phyloP scores from a whole-genome alignment of 2,113 vertebrate genomes.

The Procavia capensis region DNA sequence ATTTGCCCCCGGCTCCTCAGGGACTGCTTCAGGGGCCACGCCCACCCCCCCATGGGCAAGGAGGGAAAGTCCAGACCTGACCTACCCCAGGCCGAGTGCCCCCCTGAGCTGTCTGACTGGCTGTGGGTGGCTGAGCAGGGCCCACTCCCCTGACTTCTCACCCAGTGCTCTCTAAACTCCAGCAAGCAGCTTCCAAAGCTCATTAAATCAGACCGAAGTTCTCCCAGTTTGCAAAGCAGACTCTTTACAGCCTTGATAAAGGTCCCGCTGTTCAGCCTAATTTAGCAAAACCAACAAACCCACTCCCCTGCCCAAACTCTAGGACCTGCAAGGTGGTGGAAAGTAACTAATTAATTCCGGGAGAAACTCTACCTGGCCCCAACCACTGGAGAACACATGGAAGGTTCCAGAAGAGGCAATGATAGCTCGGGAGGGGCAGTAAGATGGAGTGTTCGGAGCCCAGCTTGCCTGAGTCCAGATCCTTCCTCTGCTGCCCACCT shows the following conservation, averaged over 20 bases:
- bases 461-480: rapidly evolving
- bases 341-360: not conserved
- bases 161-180: not conserved
- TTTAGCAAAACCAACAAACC: not conserved
- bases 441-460: not conserved
- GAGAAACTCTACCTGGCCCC: not conserved
- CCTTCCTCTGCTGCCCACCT: not conserved
- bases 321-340: not conserved
- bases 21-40: not conserved
- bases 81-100: not conserved
- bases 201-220: not conserved
- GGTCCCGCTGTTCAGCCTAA: slow-evolving; percentile 53
- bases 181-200: not conserved
- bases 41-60: rapidly evolving
- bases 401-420: slow-evolving; percentile 34
- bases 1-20: not conserved
- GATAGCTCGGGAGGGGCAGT: not conserved
- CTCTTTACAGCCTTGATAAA: slow-evolving; percentile 59
- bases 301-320: not conserved
- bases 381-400: not conserved
- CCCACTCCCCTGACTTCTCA: slow-evolving; percentile 20
- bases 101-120: not conserved
- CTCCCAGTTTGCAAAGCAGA: not conserved
- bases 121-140: not conserved
- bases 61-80: not conserved